These are phyloP conservation scores for Chrysogorgia sp. DNA, from an alignment of 92 coral and sea anemone species.

Conservation along the genomic window DNA sequence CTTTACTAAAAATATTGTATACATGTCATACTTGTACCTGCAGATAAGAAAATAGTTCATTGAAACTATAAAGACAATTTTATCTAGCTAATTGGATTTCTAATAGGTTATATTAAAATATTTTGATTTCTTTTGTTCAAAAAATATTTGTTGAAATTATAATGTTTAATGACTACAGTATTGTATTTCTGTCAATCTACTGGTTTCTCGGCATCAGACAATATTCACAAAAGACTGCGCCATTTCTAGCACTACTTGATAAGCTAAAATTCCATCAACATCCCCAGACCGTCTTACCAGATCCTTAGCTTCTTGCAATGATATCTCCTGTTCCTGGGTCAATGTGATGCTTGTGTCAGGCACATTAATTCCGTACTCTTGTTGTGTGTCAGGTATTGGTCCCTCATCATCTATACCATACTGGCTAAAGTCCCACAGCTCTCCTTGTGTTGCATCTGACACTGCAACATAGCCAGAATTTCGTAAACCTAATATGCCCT, in stretches of 20 bases:
- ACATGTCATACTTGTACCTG: too few relatives aligned
- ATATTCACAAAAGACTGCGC: not conserved
- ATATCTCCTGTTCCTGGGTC: not conserved
- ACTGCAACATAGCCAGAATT: constrained; percentile 9
- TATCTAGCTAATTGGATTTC: too few relatives aligned
- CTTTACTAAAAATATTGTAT: too few relatives aligned
- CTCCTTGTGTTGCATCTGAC: not conserved
- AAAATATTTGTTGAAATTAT: too few relatives aligned
- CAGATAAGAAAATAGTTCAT: too few relatives aligned
- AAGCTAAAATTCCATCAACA: constrained; percentile 6
- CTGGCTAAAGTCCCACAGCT: not conserved
- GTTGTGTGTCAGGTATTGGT: not conserved
- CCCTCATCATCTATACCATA: constrained; percentile 13
- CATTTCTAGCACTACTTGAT: not conserved
- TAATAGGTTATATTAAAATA: too few relatives aligned
- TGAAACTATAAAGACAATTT: too few relatives aligned
- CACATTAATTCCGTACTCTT: not conserved
- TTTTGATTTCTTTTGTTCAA: too few relatives aligned
- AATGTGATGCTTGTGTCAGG: constrained; percentile 10
- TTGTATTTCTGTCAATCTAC: too few relatives aligned
- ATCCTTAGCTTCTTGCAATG: not conserved
- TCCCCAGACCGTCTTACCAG: not conserved
- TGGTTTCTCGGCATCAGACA: too few relatives aligned
- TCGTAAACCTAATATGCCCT: constrained; percentile 3
- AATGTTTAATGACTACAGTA: too few relatives aligned